Conservation (phyloP, 2,113 vertebrate species). For the Thinocorus orbignyianus region DNA sequence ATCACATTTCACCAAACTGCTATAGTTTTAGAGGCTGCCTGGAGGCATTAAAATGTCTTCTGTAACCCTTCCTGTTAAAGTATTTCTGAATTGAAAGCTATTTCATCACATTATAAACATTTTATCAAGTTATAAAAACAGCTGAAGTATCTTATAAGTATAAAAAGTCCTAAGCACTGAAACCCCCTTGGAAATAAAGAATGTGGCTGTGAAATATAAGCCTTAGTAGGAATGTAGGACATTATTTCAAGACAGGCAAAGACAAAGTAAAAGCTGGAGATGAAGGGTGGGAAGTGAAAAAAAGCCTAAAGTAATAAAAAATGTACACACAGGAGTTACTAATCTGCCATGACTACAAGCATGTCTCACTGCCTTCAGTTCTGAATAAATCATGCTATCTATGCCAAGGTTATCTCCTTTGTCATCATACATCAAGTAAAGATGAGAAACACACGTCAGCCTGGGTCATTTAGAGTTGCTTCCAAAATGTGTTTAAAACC, state of each 20-base stretch:
- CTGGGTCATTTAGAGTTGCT: neutral
- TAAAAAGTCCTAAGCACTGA: constrained; percentile 7
- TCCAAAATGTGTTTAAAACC: neutral
- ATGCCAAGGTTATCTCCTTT: constrained; percentile 42
- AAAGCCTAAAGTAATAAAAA: constrained; percentile 53
- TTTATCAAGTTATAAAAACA: constrained; percentile 10
- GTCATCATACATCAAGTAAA: constrained; percentile 43
- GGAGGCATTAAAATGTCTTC: neutral
- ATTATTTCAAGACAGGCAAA: neutral
- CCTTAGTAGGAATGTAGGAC: neutral
- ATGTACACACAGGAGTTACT: neutral
- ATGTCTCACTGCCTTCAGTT: constrained; percentile 3
- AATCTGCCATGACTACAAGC: neutral
- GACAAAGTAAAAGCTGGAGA: constrained; percentile 1
- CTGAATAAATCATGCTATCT: constrained; percentile 62
- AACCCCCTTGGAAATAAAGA: constrained; percentile 47
- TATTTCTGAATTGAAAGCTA: constrained; percentile 12
- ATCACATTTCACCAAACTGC: neutral
- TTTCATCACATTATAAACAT: constrained; percentile 25
- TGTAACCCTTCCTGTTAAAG: neutral
- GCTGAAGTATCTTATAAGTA: neutral
- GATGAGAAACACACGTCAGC: constrained; percentile 20
- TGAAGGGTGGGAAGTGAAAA: neutral
- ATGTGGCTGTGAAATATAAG: constrained; percentile 52
- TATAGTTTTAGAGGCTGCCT: neutral